These are phyloP conservation scores for Latrodectus geometricus DNA, from an alignment of 1,140 invertebrate species.

Conservation along the genomic window DNA sequence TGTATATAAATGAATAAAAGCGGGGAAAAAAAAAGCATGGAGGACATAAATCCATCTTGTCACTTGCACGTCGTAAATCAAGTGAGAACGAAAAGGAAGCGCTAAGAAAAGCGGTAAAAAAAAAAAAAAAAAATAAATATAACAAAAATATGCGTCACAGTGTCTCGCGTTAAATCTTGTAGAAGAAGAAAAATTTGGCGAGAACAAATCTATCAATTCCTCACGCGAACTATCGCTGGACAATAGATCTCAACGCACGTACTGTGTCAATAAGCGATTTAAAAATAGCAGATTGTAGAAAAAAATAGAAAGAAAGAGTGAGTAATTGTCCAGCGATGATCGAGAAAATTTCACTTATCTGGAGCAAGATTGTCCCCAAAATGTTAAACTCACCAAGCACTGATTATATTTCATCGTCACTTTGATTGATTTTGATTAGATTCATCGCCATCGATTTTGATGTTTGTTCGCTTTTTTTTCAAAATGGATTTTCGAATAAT, in stretches of 20 bases:
- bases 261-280: not conserved
- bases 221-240: not conserved
- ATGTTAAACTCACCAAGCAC: too few species aligned
- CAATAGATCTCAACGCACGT: not conserved
- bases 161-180: not conserved
- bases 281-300: not conserved
- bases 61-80: not conserved
- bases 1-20: not conserved
- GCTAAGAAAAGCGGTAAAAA: not conserved
- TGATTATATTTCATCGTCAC: too few species aligned
- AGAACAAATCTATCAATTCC: not conserved
- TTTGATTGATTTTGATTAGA: too few species aligned
- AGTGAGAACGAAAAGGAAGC: not conserved
- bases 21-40: too few species aligned
- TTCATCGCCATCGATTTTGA: too few species aligned
- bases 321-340: not conserved
- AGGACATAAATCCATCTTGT: not conserved
- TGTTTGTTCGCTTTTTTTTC: too few species aligned
- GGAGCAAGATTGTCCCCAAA: not conserved
- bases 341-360: not conserved
- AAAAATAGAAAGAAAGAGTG: not conserved
- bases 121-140: not conserved
- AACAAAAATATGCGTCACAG: not conserved
- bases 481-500: too few species aligned
- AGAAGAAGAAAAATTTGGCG: not conserved